These are phyloP conservation scores for Papilio aristodemus DNA, from an alignment of 1,140 invertebrate species.

Conservation along the genomic window DNA sequence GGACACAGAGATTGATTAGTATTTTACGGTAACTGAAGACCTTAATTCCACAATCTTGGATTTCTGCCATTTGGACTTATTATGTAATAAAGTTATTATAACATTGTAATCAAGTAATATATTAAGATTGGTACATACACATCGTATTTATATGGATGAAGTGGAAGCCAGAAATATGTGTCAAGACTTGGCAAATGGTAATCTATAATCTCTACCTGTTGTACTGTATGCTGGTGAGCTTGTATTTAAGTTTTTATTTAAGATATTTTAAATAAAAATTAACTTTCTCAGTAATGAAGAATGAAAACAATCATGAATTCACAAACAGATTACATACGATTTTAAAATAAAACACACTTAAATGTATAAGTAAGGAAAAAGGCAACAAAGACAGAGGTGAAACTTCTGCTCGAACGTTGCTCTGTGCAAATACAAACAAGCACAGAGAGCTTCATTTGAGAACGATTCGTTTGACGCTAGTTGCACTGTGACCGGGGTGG, in stretches of 20 bases:
- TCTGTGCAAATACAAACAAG: conserved; percentile 40
- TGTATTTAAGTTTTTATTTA: too few species aligned
- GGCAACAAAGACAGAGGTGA: background rate
- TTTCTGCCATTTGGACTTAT: too few species aligned
- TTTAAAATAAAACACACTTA: background rate
- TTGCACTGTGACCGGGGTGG: conserved; percentile 55
- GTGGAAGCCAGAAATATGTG: too few species aligned
- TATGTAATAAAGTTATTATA: too few species aligned
- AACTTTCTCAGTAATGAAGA: background rate
- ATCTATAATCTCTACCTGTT: background rate
- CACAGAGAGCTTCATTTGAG: conserved; percentile 58
- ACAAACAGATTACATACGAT: background rate
- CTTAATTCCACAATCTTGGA: too few species aligned
- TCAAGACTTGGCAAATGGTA: too few species aligned
- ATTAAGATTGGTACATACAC: too few species aligned
- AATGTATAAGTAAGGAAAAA: background rate
- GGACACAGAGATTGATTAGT: background rate
- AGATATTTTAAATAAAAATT: background rate
- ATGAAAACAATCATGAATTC: background rate
- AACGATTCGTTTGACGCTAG: conserved; percentile 63
- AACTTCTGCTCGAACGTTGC: conserved; percentile 33
- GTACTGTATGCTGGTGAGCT: too few species aligned
- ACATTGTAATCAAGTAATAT: too few species aligned
- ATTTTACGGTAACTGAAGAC: background rate
- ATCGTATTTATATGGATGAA: too few species aligned